Percentiles rank a stretch among this genome's conserved stretches.
Evolutionary conservation across 2,113 vertebrate species (phyloP).

Genomic region (Typhlomys cinereus): DNA sequence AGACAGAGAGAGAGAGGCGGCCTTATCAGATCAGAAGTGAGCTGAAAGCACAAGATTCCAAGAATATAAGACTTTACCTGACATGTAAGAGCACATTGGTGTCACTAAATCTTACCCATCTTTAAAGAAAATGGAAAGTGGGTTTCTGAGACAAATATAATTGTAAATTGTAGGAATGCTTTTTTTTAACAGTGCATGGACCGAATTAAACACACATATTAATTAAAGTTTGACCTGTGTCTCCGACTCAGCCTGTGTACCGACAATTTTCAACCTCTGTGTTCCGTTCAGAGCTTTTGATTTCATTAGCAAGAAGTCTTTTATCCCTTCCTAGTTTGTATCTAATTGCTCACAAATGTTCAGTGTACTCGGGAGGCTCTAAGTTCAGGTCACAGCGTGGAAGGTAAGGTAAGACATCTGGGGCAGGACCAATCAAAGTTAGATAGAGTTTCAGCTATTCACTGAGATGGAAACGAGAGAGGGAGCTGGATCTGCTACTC

Average conservation of each 20-base stretch:
- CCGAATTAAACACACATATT: not conserved
- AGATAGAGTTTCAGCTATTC: not conserved
- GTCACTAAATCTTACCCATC: not conserved
- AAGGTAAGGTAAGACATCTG: not conserved
- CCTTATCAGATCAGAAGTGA: too few relatives aligned
- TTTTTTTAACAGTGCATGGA: not conserved
- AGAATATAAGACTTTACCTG: not conserved
- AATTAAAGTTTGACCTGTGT: not conserved
- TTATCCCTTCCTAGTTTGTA: not conserved
- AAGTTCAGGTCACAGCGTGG: not conserved
- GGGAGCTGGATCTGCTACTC: not conserved
- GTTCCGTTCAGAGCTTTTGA: not conserved
- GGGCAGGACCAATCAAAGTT: not conserved
- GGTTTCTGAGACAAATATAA: not conserved
- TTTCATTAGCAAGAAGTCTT: not conserved
- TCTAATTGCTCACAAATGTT: conserved; percentile 3
- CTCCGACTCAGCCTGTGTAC: not conserved
- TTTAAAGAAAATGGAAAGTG: not conserved
- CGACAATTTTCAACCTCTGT: not conserved
- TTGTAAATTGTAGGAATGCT: not conserved
- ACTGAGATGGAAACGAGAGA: not conserved
- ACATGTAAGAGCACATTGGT: not conserved
- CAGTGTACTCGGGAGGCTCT: not conserved
- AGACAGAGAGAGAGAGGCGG: too few relatives aligned
- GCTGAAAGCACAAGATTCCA: not conserved